Percentiles rank a stretch among this genome's conserved stretches.
Evolutionary conservation across 2,113 vertebrate species (phyloP).

Genomic region (Fregata magnificens): DNA sequence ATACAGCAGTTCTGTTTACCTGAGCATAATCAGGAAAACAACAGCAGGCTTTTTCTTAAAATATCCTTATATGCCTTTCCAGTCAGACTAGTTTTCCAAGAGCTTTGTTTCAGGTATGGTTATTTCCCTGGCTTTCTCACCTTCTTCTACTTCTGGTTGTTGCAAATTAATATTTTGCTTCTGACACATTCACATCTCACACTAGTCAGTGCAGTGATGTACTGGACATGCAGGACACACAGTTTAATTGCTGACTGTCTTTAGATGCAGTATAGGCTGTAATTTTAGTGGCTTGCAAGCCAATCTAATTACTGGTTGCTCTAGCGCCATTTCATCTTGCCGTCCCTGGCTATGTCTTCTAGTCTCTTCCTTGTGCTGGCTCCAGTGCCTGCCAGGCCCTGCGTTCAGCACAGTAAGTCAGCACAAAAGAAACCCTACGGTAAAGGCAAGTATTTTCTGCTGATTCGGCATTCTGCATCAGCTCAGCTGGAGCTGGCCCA

Average conservation of each 20-base stretch:
- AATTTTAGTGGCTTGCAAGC: not conserved
- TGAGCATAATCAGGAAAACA: not conserved
- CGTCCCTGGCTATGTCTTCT: not conserved
- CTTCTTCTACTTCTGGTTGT: not conserved
- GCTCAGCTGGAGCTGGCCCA: not conserved
- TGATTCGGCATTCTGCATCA: not conserved
- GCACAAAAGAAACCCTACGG: not conserved
- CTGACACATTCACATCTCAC: not conserved
- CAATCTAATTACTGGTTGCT: not conserved
- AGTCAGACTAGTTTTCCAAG: not conserved
- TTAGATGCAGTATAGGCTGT: not conserved
- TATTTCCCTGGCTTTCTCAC: not conserved
- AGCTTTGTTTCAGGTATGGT: not conserved
- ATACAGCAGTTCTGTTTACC: not conserved
- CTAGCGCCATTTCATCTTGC: not conserved
- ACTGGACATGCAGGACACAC: fast-evolving
- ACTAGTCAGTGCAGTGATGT: not conserved
- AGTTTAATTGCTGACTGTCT: not conserved
- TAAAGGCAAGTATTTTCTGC: not conserved
- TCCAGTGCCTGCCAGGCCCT: not conserved
- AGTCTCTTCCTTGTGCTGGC: not conserved
- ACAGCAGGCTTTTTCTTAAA: not conserved
- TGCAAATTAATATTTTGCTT: not conserved
- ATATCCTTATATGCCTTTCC: not conserved
- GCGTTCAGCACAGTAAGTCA: not conserved